Percentiles rank a stretch among this genome's conserved stretches.
Evolutionary conservation across 1,140 invertebrate species (phyloP).

Genomic region (Homarus americanus): DNA sequence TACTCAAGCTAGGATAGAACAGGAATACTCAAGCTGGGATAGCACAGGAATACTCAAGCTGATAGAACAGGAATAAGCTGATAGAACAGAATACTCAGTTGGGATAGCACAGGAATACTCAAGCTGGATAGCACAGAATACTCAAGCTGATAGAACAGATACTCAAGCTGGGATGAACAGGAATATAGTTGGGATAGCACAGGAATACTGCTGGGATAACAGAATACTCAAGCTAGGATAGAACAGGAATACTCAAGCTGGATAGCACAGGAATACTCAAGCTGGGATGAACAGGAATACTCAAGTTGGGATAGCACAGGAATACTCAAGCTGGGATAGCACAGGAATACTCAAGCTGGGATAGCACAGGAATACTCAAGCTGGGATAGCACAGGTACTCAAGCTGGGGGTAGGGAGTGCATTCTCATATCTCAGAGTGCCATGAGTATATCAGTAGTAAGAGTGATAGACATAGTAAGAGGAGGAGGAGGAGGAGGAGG

Average conservation of each 20-base stretch:
- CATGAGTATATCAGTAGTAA: not conserved
- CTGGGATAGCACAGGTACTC: no score
- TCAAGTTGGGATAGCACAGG: no score
- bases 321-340: no score
- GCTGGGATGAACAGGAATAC: not conserved
- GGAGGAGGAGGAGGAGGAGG: not conserved
- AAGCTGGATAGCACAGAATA: not conserved
- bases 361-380: no score
- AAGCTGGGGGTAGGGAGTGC: no score
- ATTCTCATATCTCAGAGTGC: no score
- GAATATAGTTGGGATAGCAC: not conserved
- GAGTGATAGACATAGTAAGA: not conserved
- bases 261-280: not conserved
- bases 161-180: no score
- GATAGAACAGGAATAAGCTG: not conserved
- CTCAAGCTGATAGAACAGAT: not conserved
- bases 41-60: no score
- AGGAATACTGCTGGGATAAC: not conserved
- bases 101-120: not conserved
- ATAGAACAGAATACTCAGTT: not conserved
- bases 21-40: not conserved
- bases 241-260: not conserved
- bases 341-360: no score
- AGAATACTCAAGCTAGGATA: not conserved
- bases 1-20: not conserved